A percentile compares a stretch with the other conserved stretches of the same genome.
Conservation (phyloP, 2,113 vertebrate genomes). For the Syngnathoides biaculeatus region DNA sequence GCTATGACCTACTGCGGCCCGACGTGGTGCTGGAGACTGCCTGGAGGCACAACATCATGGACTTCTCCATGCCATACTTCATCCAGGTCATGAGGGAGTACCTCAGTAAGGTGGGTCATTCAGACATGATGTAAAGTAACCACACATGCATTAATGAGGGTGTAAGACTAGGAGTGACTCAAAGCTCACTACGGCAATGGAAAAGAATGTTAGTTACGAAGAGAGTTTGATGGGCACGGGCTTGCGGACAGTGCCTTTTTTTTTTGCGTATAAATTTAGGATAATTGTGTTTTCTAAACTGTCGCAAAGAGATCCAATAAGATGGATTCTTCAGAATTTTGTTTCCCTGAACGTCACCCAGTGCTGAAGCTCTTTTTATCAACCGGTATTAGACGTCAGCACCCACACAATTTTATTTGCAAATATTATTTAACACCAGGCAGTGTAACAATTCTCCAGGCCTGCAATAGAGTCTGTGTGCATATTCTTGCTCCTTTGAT, state of each 20-base stretch:
- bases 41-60: conserved; percentile 99
- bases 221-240: background rate
- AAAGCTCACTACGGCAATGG: background rate
- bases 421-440: conserved; percentile 32
- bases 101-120: conserved; percentile 87
- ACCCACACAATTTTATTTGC: conserved; percentile 15
- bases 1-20: conserved; percentile 93
- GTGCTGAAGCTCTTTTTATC: background rate
- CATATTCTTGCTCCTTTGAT: conserved; percentile 37
- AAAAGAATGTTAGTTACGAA: background rate
- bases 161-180: background rate
- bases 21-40: conserved; percentile 97
- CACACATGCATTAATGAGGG: background rate
- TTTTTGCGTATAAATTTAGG: background rate
- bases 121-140: conserved; percentile 1
- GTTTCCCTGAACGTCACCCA: background rate
- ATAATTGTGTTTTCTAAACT: conserved; percentile 36
- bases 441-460: background rate
- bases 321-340: background rate
- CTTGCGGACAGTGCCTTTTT: background rate
- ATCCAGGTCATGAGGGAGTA: conserved; percentile 99
- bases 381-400: background rate
- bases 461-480: conserved; percentile 1
- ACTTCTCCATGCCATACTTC: conserved; percentile 99
- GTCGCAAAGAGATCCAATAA: background rate